These are phyloP conservation scores for Batillaria attramentaria DNA, from an alignment of 1,140 invertebrate genomes.

Conservation along the genomic window DNA sequence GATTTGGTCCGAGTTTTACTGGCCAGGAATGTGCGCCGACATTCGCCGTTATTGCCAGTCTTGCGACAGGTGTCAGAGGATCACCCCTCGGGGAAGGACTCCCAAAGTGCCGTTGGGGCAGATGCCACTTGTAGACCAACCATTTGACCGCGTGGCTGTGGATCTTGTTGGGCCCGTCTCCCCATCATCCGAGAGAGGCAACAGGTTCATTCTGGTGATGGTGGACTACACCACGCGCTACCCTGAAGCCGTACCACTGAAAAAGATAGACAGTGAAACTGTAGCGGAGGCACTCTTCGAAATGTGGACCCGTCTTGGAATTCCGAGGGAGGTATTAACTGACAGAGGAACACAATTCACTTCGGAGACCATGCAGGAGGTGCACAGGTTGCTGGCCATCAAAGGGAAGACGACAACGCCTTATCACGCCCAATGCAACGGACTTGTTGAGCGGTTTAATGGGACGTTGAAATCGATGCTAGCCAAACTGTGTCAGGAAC, in stretches of 20 bases:
- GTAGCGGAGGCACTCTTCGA: conserved; percentile 40
- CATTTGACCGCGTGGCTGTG: conserved; percentile 48
- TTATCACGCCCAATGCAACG: conserved; percentile 32
- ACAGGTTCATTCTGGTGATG: conserved; percentile 44
- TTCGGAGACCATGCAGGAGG: conserved; percentile 33
- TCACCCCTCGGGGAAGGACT: conserved; percentile 4
- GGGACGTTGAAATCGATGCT: conserved; percentile 54
- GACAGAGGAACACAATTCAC: conserved; percentile 43
- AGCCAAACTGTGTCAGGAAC: conserved; percentile 47
- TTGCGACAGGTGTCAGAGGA: conserved; percentile 40
- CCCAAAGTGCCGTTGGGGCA: conserved; percentile 29
- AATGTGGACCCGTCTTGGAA: conserved; percentile 68
- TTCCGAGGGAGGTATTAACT: conserved; percentile 58
- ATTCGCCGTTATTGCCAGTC: conserved; percentile 19
- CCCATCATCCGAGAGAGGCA: conserved; percentile 35
- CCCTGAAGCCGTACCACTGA: conserved; percentile 38
- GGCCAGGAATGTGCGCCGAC: conserved; percentile 28
- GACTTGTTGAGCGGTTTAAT: conserved; percentile 49
- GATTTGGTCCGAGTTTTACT: conserved; percentile 31
- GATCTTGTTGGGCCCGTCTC: conserved; percentile 43
- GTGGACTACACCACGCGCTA: conserved; percentile 45
- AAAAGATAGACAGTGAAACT: conserved; percentile 31
- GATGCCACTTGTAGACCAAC: conserved; percentile 39
- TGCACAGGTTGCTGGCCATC: conserved; percentile 35
- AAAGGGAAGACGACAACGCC: conserved; percentile 39